Evolutionary conservation across 2,113 vertebrate genomes (phyloP), one percentile per base, ranked within the genome.

Genomic region (Thamnaconus septentrionalis): DNA sequence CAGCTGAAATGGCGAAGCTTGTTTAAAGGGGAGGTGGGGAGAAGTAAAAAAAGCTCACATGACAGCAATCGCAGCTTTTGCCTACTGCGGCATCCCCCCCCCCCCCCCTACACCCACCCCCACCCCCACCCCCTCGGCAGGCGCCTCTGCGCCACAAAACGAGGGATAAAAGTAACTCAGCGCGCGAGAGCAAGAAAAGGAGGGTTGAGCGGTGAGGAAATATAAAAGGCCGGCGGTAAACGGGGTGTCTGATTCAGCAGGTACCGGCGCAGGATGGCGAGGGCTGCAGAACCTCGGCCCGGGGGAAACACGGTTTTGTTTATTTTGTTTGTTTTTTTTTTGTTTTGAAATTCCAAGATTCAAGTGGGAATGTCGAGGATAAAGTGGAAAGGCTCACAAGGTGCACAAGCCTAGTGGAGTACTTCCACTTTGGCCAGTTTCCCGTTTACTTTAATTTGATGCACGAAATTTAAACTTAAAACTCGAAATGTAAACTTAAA

Each of bases 1-100:
- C 84, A 89, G 88, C 88, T 89, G 84, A 88, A 82, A 83, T 75
- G 81, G 79, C 9, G 54, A 73, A 53, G 86, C 79, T 81, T 85
- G 84, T 81, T 83, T 80, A 81, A 81, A 83, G 78, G 78, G 18
- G 18, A 31, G 18, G 18, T 31, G 18, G 18, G 18, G 18, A 31
- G 18, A 31, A 31, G 18, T 31, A 31, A 31, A 31, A 31, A 31
- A 73, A 85, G 75, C 64, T 74, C 60, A 72, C 75, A 75, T 81
- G 83, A 83, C 80, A 80, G 80, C 78, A 40, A 79, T 76, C 67
- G 72, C 75, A 64, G 83, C 82, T 80, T 80, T 31, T 81, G 76
- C 81, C 84, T 85, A 85, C 75, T 46, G 76, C 79, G 85, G 81
- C 85, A 84, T 66, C 76, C 18, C 18, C 18, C 18, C 18, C 18